Base-by-base conservation (phyloP, 2,113 vertebrate genomes). In the Poecile atricapillus region DNA sequence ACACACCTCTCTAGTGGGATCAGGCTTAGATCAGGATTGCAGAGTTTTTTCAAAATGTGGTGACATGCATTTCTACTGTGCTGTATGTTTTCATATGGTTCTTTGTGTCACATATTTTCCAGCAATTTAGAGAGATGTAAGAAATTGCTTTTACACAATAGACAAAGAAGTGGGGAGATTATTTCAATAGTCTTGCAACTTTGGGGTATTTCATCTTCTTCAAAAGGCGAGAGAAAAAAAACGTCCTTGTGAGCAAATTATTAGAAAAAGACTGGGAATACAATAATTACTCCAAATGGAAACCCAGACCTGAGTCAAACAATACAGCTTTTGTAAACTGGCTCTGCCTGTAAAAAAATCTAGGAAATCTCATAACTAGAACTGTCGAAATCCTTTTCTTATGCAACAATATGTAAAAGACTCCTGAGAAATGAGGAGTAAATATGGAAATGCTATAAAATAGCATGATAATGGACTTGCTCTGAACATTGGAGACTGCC, bases 181-280 rank as follows among this genome's bases (percentile, higher is more conserved):
- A 90, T 78, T 91, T 47, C 90, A 79, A 77, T 52, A 74, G 67
- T 88, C 80, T 90, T 92, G 78, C 25, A 81, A 89, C 64, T 80
- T 93, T 70, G 55, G 63, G 33, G 71, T 25, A 91, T 94, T 96
- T 95, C 11, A 55, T 93, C 79, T 88, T 89, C 83, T 96, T 95
- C 69, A 94, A 96, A 94, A 90, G 43, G 47, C 9, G 4, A 93
- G 63, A 33, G 47, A 2, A 25, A 67, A 87, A 86, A 75, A 3
- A 18, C 33, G 43, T 92, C 44, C 95, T 90, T 93, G 78, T 74
- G 85, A 97, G 91, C 59, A 94, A 94, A 97, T 96, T 84, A 97
- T 96, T 96, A 96, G 95, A 96, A 97, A 96, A 93, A 96, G 85
- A 87, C 86, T 91, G 94, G 92, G 93, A 95, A 97, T 92, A 94